Conservation (phyloP, 1,140 invertebrate genomes). For the Tetramorium simillimum region DNA sequence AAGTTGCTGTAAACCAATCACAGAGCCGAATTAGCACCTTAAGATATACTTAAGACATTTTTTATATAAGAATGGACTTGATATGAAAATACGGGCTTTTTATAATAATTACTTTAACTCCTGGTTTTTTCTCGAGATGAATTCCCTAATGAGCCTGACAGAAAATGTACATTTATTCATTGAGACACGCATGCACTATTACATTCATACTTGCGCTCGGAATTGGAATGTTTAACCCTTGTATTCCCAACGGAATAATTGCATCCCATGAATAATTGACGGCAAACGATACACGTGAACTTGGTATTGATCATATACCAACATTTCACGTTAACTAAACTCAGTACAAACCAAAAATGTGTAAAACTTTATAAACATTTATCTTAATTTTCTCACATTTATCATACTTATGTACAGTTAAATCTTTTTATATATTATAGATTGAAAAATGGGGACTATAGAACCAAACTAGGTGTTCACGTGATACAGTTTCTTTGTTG, state of each 20-base stretch:
- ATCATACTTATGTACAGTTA: not conserved
- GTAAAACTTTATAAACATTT: not conserved
- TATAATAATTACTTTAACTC: not conserved
- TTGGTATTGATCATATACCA: slow-evolving; percentile 24
- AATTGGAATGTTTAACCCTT: slow-evolving; percentile 44
- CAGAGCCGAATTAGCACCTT: no score
- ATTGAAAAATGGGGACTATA: no score
- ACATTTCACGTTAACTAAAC: slow-evolving; percentile 15
- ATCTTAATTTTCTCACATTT: not conserved
- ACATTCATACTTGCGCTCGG: slow-evolving; percentile 4
- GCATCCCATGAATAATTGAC: slow-evolving; percentile 36
- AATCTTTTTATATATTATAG: no score
- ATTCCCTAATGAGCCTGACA: not conserved
- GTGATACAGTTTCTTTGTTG: no score
- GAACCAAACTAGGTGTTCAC: no score
- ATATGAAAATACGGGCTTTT: no score
- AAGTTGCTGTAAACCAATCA: no score
- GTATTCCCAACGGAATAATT: slow-evolving; percentile 21
- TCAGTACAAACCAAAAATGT: not conserved
- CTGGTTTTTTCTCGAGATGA: not conserved
- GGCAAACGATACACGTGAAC: slow-evolving; percentile 34
- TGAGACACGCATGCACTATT: slow-evolving; percentile 3
- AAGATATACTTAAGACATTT: no score
- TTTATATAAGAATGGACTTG: no score
- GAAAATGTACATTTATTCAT: slow-evolving; percentile 1